Evolutionary conservation across 2,113 vertebrate species (phyloP), one percentile per base, ranked within the genome.

Genomic region (Sitta europaea): DNA sequence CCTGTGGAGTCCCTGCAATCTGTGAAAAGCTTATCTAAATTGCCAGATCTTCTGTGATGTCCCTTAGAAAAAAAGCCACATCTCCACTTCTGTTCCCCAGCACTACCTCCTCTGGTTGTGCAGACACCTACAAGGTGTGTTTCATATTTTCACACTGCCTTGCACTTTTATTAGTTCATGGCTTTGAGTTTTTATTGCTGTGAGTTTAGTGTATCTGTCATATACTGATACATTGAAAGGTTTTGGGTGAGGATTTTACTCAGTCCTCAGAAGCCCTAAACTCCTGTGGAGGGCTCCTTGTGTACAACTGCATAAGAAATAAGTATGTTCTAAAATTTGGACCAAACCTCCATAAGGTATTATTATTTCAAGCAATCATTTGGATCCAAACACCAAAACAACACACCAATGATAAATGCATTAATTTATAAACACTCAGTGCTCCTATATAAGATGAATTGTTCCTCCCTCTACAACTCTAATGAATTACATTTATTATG

Each of bases 21-120:
- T 95, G 42, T 70, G 75, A 91, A 95, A 96, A 90, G 48, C 63
- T 97, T 95, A 93, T 93, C 83, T 90, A 78, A 77, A 92, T 55
- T 79, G 35, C 24, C 91, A 92, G 58, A 94, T 97, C 86, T 92
- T 95, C 90, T 93, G 24, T 42, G 45, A 84, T 19, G 18, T 75
- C 82, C 31, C 42, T 31, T 7, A 78, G 88, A 95, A 97, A 97
- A 93, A 87, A 95, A 95, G 61, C 20, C 38, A 2, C 66, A 62
- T 72, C 57, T 75, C 19, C 38, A 68, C 7, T 51, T 27, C 35
- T 80, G 28, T 35, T 68, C 28, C 58, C 15, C 18, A 67, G 74
- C 55, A 55, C 36, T 11, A 5, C 16, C 28, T n/a, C 38, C 24
- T 35, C 25, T 72, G n/a, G 38, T 50, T 91, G 76, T 94, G 45